phyloP scores from a whole-genome alignment of 2,797 vertebrate genomes.

The Sylvia borin region DNA sequence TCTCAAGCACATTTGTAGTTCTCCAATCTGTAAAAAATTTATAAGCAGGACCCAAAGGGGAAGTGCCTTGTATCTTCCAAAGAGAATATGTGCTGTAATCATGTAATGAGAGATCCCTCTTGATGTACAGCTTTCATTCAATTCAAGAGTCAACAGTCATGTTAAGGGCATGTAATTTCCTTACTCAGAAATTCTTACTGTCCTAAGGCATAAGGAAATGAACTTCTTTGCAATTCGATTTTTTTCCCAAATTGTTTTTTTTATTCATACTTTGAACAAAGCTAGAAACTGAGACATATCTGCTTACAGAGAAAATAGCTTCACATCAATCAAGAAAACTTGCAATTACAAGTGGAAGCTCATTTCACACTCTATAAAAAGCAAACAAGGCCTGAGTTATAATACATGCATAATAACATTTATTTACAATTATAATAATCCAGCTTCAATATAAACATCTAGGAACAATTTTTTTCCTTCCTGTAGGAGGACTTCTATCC shows the following conservation, averaged over 20 bases:
- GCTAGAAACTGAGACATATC: neutral
- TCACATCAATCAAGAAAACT: neutral
- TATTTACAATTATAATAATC: constrained; percentile 6
- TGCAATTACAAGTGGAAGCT: constrained; percentile 9
- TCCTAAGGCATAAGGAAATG: constrained; percentile 11
- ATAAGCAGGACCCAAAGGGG: neutral
- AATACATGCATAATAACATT: neutral
- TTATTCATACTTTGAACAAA: constrained; percentile 23
- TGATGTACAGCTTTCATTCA: neutral
- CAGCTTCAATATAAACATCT: neutral
- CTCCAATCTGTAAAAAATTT: constrained; percentile 24
- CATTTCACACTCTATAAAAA: constrained; percentile 25
- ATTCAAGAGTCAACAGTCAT: neutral
- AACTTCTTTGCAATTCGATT: neutral
- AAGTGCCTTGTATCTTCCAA: neutral
- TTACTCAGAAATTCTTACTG: constrained; percentile 8
- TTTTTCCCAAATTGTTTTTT: neutral
- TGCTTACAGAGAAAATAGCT: constrained; percentile 22
- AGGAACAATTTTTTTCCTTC: neutral
- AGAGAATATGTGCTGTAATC: neutral
- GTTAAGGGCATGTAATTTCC: constrained; percentile 17
- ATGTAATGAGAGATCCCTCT: neutral
- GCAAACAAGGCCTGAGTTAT: neutral
- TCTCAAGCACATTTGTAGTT: constrained; percentile 2
- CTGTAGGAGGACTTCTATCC: neutral